Conservation (phyloP, 2,888 invertebrate species). For the Marronus borbonicus region DNA sequence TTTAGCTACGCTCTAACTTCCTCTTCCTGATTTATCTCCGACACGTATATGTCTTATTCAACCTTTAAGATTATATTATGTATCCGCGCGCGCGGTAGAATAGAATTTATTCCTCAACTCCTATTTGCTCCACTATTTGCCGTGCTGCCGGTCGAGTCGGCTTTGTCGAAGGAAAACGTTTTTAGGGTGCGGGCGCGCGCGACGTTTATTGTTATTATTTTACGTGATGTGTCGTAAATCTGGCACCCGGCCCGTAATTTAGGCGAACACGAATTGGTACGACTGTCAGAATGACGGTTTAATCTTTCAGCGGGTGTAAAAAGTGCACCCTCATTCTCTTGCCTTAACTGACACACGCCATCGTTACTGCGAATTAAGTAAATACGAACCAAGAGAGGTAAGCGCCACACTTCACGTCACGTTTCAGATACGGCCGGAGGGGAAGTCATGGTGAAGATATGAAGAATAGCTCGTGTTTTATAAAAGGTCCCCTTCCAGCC, state of each 20-base stretch:
- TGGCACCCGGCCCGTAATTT: constrained; percentile 32
- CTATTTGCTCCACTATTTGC: constrained; percentile 22
- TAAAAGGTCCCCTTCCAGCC: constrained; percentile 23
- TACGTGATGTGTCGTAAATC: constrained; percentile 45
- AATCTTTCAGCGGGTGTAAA: constrained; percentile 29
- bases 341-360: constrained; percentile 16
- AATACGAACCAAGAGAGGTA: constrained; percentile 1
- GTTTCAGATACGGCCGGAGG: neutral
- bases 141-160: constrained; percentile 8
- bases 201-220: constrained; percentile 43
- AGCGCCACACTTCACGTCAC: neutral
- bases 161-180: neutral
- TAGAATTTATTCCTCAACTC: constrained; percentile 32
- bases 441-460: constrained; percentile 3
- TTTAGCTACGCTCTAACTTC: neutral
- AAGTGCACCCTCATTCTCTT: constrained; percentile 10
- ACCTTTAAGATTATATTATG: constrained; percentile 47
- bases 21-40: constrained; percentile 35
- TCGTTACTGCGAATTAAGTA: constrained; percentile 28
- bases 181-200: constrained; percentile 11
- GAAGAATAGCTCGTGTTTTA: neutral
- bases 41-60: constrained; percentile 43
- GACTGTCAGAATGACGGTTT: constrained; percentile 38
- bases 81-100: constrained; percentile 23
- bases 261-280: constrained; percentile 37